Evolutionary conservation across 37 sponge, comb jelly and placozoan genomes (phyloP).

Genomic region (Beroe ovata): DNA sequence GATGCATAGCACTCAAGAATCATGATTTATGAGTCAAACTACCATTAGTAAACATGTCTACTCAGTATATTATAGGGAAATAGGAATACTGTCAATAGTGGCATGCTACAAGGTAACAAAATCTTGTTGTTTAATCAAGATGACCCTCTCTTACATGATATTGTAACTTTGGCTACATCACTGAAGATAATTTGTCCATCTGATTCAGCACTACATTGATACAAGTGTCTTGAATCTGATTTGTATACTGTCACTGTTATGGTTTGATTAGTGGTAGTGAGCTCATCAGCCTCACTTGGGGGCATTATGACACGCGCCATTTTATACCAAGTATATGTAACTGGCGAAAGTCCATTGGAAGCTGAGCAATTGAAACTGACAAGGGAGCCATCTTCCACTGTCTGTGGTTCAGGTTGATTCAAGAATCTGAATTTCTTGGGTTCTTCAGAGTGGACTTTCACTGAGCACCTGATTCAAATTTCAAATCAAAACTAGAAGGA

Average conservation of each 20-base stretch:
- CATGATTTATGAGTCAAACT: no score
- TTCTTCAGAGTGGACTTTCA: background rate
- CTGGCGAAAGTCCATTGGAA: background rate
- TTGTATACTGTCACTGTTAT: background rate
- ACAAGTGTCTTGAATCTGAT: conserved; percentile 17
- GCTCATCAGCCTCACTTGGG: background rate
- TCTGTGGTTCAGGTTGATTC: background rate
- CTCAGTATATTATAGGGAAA: no score
- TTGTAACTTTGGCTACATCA: conserved; percentile 52
- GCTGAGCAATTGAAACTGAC: conserved; percentile 20
- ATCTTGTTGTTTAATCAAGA: background rate
- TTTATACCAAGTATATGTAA: conserved; percentile 12
- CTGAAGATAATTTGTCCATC: conserved; percentile 6
- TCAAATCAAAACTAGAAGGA: no score
- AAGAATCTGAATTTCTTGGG: background rate
- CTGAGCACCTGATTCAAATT: background rate
- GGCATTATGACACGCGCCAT: background rate
- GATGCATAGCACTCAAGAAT: no score
- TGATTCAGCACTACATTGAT: conserved; percentile 39
- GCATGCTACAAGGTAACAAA: no score
- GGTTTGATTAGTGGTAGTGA: background rate
- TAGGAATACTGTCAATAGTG: no score
- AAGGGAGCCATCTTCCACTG: background rate
- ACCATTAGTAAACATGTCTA: no score
- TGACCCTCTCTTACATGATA: conserved; percentile 6